phyloP scores from a whole-genome alignment of 2,113 vertebrate species.

The Mesocricetus auratus region DNA sequence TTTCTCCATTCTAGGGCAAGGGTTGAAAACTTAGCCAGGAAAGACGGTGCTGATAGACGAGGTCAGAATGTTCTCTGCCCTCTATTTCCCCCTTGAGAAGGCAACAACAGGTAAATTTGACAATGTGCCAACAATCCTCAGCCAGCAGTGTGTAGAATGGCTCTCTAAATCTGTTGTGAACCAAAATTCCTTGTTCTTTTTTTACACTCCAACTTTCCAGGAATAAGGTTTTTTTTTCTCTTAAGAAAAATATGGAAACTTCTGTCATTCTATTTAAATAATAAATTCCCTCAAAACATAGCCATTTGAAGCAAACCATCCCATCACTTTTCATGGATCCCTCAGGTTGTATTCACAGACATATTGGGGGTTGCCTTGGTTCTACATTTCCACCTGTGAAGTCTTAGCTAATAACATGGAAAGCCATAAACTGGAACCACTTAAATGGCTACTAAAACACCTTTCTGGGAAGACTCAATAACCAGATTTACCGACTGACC shows the following conservation, averaged over 20 bases:
- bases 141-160: background rate
- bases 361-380: background rate
- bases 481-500: background rate
- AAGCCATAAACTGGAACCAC: background rate
- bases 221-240: conserved; percentile 21
- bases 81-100: conserved; percentile 16
- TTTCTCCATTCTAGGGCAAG: conserved; percentile 52
- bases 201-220: background rate
- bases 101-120: background rate
- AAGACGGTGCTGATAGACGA: conserved; percentile 15
- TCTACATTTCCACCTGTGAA: background rate
- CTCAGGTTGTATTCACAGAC: background rate
- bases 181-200: background rate
- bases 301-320: background rate
- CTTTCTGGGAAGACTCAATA: background rate
- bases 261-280: conserved; percentile 17
- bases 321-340: background rate
- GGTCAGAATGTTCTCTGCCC: background rate
- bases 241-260: background rate
- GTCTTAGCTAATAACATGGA: background rate
- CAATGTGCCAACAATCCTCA: background rate
- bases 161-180: background rate
- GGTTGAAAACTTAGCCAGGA: conserved; percentile 40
- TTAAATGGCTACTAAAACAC: background rate
- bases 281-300: background rate